These are phyloP conservation scores for Sciurus niger DNA, from an alignment of 2,113 vertebrate genomes.

Conservation along the genomic window DNA sequence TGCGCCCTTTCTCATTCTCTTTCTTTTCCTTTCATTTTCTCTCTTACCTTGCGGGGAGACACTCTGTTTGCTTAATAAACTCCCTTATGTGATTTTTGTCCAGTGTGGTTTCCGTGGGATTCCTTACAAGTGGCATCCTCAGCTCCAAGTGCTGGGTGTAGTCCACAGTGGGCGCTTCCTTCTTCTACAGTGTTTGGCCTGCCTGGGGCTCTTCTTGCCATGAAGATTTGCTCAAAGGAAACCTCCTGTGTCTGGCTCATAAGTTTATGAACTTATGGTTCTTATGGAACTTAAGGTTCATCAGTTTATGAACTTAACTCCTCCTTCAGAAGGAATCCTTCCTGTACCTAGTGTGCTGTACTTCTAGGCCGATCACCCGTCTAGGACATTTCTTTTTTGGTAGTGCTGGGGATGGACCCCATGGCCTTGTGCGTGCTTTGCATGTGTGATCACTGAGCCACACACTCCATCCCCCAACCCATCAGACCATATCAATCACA, in stretches of 20 bases:
- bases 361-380: not conserved
- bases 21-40: no score
- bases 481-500: rapidly evolving
- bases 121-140: not conserved
- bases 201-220: not conserved
- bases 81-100: no score
- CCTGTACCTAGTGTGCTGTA: rapidly evolving
- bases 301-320: no score
- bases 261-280: no score
- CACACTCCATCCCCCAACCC: no score
- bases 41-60: no score
- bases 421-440: not conserved
- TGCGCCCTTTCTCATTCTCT: no score
- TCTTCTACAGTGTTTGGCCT: rapidly evolving
- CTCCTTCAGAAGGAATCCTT: not conserved
- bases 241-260: no score
- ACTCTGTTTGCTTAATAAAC: no score
- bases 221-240: not conserved
- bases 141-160: not conserved
- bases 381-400: not conserved
- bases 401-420: not conserved
- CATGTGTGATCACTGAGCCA: not conserved
- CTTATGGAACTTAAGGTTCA: no score
- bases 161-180: no score
- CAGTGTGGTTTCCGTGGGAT: no score